Base-by-base conservation (phyloP, 2,888 invertebrate genomes). In the Didymodactylos carnosus region DNA sequence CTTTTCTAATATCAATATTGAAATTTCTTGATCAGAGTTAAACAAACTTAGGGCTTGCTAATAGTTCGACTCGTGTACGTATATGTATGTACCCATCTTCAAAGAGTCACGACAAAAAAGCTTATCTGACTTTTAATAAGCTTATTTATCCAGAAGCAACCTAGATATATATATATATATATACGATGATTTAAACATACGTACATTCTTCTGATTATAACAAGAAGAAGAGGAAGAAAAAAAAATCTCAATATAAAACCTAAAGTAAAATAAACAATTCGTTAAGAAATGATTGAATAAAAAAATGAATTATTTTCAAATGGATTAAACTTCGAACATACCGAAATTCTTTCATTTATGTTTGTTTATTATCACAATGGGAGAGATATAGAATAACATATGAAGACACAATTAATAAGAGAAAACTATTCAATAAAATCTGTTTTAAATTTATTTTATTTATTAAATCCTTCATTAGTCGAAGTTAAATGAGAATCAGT, bases 71-170 rank as follows among this genome's bases (percentile, higher is more conserved):
- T n/a, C n/a, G n/a, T n/a, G n/a, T n/a, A n/a, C n/a, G n/a, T n/a
- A n/a, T n/a, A 16, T 23, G 39, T 40, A 41, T 70, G 40, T 41
- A 25, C 29, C 27, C 70, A 46, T 27, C 39, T 41, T 62, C 35
- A 62, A 62, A 49, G 2, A 23, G n/a, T n/a, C n/a, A 49, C 25
- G 19, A 49, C 13, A 62, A 35, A 62, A 62, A 35, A 62, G 62
- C 62, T 62, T 62, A 62, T 62, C 62, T 62, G 62, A 62, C 62
- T 62, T 62, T 35, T 62, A 62, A 62, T 62, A 62, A 62, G 62
- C 62, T 62, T 62, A 62, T 62, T 62, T 62, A 62, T 62, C 35
- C 62, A 62, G 62, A 62, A 35, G 62, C 29, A 10, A 62, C 29
- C 62, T 29, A 62, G n/a, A n/a, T n/a, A n/a, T n/a, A n/a, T n/a